Conservation (phyloP, 1,140 invertebrate species). For the Ceratoteleas bidentatus region DNA sequence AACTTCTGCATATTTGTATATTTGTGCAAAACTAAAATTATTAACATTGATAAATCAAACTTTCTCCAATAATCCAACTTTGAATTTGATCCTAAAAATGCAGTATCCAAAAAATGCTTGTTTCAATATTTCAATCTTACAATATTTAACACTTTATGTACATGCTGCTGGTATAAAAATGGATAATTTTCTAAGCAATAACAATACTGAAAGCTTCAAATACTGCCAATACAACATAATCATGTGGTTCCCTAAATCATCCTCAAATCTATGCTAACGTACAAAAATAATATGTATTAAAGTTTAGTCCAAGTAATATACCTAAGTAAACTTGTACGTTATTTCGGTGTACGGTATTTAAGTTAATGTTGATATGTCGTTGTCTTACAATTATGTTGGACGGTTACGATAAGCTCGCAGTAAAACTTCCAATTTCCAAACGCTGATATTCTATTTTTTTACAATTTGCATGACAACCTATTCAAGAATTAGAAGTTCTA, state of each 20-base stretch:
- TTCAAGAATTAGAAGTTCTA: too few relatives aligned
- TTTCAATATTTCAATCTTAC: too few relatives aligned
- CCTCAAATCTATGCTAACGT: too few relatives aligned
- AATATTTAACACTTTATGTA: slow-evolving; percentile 12
- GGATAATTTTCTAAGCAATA: neutral
- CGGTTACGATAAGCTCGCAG: slow-evolving; percentile 13
- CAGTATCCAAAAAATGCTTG: too few relatives aligned
- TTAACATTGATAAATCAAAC: too few relatives aligned
- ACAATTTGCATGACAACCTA: too few relatives aligned
- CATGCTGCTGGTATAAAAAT: slow-evolving; percentile 12
- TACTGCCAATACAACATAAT: slow-evolving; percentile 12
- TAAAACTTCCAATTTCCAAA: slow-evolving; percentile 5
- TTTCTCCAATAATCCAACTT: too few relatives aligned
- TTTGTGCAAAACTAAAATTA: too few relatives aligned
- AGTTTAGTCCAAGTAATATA: neutral
- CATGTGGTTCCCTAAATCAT: neutral
- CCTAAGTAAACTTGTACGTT: slow-evolving; percentile 13
- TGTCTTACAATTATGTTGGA: slow-evolving; percentile 26
- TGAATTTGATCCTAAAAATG: too few relatives aligned
- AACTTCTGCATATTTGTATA: too few relatives aligned
- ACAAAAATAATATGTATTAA: too few relatives aligned
- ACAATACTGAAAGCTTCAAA: slow-evolving; percentile 19
- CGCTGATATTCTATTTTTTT: neutral
- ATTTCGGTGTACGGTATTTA: slow-evolving; percentile 11
- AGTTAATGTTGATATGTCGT: slow-evolving; percentile 33